Evolutionary conservation across 2,797 vertebrate genomes (phyloP), one percentile per base, ranked within the genome.

Genomic region (Amazonetta brasiliensis): DNA sequence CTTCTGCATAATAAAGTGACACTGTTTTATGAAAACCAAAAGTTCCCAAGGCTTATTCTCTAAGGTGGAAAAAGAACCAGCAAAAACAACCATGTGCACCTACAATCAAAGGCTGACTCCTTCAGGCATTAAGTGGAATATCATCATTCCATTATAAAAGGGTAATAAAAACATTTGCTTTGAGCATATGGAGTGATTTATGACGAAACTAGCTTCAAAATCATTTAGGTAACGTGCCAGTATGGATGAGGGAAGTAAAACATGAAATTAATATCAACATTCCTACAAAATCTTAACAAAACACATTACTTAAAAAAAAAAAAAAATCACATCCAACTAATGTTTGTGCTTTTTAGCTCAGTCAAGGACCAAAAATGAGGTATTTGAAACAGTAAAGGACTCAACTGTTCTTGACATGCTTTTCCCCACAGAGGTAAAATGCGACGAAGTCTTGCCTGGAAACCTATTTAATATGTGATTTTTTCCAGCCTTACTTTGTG

Each of bases 311-410:
- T 52, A 6, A 54, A 44, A 55, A 74, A 59, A 55, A 56, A 52
- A 26, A 50, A 30, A 54, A 54, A 30, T 5, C 1, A 48, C 59
- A 23, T 73, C 89, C 54, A 86, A 64, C 74, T 90, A 78, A 50
- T 67, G 81, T 74, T 89, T 89, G 66, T 59, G 30, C 21, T 84
- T 26, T 35, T 92, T 77, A 82, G 43, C 25, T 82, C 54, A 84
- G 66, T 55, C 66, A 88, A 87, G 46, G 59, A 89, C 68, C 75
- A 83, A 89, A 90, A 92, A 92, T 73, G 2, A 93, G 9, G 63
- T 73, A 72, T 26, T 46, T 72, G 55, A 92, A 90, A 87, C 55
- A 87, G 46, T 28, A 67, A 39, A 78, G 75, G 56, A 67, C 31
- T n/a, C 71, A 87, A 90, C 12, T 58, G 33, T 62, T 93, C 33